Conservation (phyloP, 2,888 invertebrate genomes). For the Pyrrhia umbra region DNA sequence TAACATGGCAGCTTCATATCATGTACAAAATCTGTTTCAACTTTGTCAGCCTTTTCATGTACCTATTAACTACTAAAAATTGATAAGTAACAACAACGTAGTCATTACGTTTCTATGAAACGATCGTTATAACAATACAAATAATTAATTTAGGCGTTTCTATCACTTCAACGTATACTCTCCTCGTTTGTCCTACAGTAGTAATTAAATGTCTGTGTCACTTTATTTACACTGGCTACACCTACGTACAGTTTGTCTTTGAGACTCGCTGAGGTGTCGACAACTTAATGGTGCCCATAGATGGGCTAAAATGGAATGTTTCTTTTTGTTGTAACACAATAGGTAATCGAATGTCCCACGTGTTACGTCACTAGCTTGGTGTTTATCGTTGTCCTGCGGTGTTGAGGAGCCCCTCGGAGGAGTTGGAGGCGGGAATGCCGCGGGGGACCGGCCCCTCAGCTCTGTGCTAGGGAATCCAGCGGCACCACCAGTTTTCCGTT, state of each 20-base stretch:
- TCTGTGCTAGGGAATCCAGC: conserved; percentile 90
- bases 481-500: conserved; percentile 91
- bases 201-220: conserved; percentile 65
- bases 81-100: conserved; percentile 86
- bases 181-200: conserved; percentile 70
- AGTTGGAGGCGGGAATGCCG: conserved; percentile 82
- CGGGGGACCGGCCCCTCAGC: conserved; percentile 85
- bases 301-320: conserved; percentile 73
- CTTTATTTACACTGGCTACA: conserved; percentile 76
- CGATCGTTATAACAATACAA: conserved; percentile 84
- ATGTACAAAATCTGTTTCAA: conserved; percentile 82
- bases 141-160: conserved; percentile 86
- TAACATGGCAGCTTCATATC: conserved; percentile 74
- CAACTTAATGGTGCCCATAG: conserved; percentile 58
- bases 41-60: conserved; percentile 88
- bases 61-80: conserved; percentile 87
- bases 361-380: conserved; percentile 61
- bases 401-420: conserved; percentile 83
- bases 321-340: conserved; percentile 51
- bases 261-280: conserved; percentile 76
- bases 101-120: conserved; percentile 89
- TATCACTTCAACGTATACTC: conserved; percentile 89
- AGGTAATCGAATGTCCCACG: conserved; percentile 42
- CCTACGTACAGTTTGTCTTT: conserved; percentile 78
- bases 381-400: conserved; percentile 72